Percentiles rank a stretch among this genome's conserved stretches.
These are phyloP conservation scores for Bagarius yarrelli DNA, from an alignment of 2,113 vertebrate species.

Conservation along the genomic window DNA sequence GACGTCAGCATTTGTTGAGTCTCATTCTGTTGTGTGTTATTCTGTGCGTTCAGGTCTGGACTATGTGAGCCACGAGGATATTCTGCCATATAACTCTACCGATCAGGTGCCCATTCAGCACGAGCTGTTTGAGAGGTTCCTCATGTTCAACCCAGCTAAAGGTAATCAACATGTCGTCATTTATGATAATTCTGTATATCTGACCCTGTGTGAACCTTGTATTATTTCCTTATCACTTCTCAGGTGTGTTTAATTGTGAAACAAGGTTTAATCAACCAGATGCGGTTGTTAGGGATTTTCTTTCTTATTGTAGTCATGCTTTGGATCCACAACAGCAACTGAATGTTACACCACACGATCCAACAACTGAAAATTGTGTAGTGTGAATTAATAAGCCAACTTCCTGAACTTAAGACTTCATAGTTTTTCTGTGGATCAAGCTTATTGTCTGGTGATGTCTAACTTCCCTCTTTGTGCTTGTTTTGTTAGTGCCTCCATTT, in stretches of 20 bases:
- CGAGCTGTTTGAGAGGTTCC: slow-evolving; percentile 86
- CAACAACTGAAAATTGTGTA: too few relatives aligned
- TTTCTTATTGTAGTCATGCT: too few relatives aligned
- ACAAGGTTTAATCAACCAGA: too few relatives aligned
- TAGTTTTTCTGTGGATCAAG: not conserved
- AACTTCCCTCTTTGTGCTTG: not conserved
- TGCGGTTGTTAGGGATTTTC: not conserved
- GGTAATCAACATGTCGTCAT: slow-evolving; percentile 62
- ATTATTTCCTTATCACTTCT: too few relatives aligned
- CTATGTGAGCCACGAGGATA: slow-evolving; percentile 88
- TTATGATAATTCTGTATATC: too few relatives aligned
- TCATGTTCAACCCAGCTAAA: slow-evolving; percentile 81
- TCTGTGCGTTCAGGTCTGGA: slow-evolving; percentile 73
- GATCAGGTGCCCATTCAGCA: slow-evolving; percentile 87
- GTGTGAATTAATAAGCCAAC: not conserved
- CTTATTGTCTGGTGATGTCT: not conserved
- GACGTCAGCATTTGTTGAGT: not conserved
- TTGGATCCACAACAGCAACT: too few relatives aligned
- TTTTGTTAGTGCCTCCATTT: slow-evolving; percentile 74
- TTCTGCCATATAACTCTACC: slow-evolving; percentile 84
- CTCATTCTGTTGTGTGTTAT: not conserved
- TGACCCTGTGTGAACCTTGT: too few relatives aligned
- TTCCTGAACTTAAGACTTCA: not conserved
- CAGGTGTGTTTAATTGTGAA: too few relatives aligned
- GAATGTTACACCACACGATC: too few relatives aligned